These are phyloP conservation scores for Pachycephus smyrnensis DNA, from an alignment of 2,888 invertebrate species.

Conservation along the genomic window DNA sequence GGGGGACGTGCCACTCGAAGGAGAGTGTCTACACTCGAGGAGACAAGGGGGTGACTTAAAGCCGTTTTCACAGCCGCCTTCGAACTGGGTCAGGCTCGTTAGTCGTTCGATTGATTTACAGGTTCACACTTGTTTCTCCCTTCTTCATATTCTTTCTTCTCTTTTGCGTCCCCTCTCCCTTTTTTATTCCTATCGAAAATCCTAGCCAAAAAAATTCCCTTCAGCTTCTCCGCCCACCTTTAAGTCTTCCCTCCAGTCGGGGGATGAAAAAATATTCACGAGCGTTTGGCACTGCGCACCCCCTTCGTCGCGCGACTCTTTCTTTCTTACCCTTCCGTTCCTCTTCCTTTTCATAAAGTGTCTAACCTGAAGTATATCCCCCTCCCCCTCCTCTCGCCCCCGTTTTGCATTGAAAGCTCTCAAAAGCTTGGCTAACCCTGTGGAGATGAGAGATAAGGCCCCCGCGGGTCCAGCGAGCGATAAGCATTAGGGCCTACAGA, in stretches of 20 bases:
- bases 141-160: not conserved
- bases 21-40: not conserved
- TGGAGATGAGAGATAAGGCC: not conserved
- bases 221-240: not conserved
- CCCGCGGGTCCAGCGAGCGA: too few relatives aligned
- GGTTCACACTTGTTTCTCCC: constrained; percentile 18
- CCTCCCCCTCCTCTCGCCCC: not conserved
- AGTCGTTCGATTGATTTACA: constrained; percentile 43
- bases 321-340: not conserved
- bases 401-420: constrained; percentile 2
- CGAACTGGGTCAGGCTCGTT: constrained; percentile 41
- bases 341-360: too few relatives aligned
- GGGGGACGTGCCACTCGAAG: too few relatives aligned
- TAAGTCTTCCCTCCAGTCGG: not conserved
- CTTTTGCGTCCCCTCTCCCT: not conserved
- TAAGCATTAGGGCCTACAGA: too few relatives aligned
- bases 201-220: not conserved
- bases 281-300: not conserved
- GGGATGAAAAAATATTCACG: not conserved
- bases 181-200: not conserved
- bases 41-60: constrained; percentile 16
- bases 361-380: not conserved
- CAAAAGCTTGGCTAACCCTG: not conserved
- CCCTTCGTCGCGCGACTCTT: not conserved
- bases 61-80: constrained; percentile 28